phyloP scores from a whole-genome alignment of 1,140 invertebrate species.

The Colletes gigas region DNA sequence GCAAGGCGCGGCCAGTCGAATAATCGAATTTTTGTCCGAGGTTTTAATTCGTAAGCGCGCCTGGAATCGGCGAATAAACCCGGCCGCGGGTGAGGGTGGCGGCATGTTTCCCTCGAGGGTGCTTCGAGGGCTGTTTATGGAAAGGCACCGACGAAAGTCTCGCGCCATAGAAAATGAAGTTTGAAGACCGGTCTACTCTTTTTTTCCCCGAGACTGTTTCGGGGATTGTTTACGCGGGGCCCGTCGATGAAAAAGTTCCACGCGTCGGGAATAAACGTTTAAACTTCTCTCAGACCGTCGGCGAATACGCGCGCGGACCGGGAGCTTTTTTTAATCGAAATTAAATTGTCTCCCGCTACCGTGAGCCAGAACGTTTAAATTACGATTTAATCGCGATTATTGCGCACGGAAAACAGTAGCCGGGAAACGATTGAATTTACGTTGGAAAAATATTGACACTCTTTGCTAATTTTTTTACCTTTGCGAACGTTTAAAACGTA shows the following conservation, averaged over 20 bases:
- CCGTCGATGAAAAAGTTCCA: conserved; percentile 25
- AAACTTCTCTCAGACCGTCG: conserved; percentile 17
- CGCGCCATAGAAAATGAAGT: conserved; percentile 43
- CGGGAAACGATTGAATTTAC: too few species aligned
- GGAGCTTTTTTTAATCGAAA: conserved; percentile 31
- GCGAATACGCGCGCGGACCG: background rate
- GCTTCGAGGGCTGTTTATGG: conserved; percentile 36
- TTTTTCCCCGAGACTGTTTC: conserved; percentile 14
- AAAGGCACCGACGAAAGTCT: conserved; percentile 35
- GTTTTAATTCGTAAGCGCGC: conserved; percentile 31
- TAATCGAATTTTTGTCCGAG: background rate
- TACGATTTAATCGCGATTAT: background rate
- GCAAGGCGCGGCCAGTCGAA: background rate
- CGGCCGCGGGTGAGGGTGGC: background rate
- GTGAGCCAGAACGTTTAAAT: background rate
- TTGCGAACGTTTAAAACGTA: too few species aligned
- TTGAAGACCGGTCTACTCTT: conserved; percentile 22
- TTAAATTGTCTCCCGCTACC: conserved; percentile 8
- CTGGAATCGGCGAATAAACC: conserved; percentile 24
- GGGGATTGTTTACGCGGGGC: conserved; percentile 34
- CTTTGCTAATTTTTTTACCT: too few species aligned
- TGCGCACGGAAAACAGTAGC: too few species aligned
- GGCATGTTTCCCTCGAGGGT: conserved; percentile 31
- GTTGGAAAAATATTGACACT: too few species aligned
- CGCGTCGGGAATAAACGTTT: conserved; percentile 40